These are phyloP conservation scores for Caenorhabditis latens DNA, from an alignment of 1,140 invertebrate genomes.

Conservation along the genomic window DNA sequence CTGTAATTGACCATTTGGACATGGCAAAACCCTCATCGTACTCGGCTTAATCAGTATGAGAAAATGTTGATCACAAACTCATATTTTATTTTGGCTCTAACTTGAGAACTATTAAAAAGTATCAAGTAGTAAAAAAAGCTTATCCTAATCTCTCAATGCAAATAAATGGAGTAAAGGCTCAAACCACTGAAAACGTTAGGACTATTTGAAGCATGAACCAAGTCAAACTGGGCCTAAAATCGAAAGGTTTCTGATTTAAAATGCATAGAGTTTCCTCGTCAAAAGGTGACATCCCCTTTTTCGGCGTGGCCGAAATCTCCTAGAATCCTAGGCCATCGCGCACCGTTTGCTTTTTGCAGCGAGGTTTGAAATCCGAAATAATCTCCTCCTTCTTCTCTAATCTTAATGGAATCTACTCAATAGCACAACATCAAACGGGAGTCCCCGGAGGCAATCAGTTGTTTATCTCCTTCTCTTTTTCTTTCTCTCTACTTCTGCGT, in stretches of 20 bases:
- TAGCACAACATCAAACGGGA: slow-evolving; percentile 19
- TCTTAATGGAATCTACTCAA: slow-evolving; percentile 7
- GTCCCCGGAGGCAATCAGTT: slow-evolving; percentile 29
- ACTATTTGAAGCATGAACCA: no score
- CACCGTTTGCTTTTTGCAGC: background rate
- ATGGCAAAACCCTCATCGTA: no score
- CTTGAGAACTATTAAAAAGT: no score
- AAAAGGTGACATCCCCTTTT: background rate
- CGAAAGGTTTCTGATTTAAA: background rate
- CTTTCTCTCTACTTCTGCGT: background rate
- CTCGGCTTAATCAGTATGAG: no score
- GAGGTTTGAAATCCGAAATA: background rate
- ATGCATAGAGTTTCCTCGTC: background rate
- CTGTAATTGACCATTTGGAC: no score
- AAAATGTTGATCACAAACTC: no score
- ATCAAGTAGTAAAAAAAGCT: no score
- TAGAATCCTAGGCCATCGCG: background rate
- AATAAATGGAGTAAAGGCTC: no score
- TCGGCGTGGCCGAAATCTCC: background rate
- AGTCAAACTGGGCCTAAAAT: background rate
- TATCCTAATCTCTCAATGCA: no score
- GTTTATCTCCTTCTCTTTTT: slow-evolving; percentile 20
- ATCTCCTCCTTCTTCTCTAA: background rate
- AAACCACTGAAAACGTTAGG: no score
- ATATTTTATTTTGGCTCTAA: no score